Evolutionary conservation across 64 coral and sea anemone genomes (phyloP).

Genomic region (Actinia equina): DNA sequence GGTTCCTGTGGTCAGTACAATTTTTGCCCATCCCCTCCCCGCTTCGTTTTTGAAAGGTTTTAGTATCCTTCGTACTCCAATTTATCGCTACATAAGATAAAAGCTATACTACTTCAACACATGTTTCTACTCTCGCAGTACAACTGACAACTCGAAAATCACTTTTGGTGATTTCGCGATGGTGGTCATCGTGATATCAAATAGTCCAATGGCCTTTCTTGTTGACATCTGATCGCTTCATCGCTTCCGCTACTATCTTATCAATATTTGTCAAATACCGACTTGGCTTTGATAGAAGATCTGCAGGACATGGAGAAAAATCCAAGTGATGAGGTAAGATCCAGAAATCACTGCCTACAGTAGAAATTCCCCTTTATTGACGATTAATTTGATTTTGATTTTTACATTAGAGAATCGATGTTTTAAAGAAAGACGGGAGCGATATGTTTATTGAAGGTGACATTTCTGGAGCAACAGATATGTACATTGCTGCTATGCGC

Average conservation of each 20-base stretch:
- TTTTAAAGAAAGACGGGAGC: background rate
- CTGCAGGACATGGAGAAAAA: background rate
- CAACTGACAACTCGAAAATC: background rate
- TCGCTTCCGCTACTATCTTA: background rate
- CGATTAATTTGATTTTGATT: background rate
- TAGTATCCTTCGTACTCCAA: too few species aligned
- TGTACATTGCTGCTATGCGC: slow-evolving; percentile 11
- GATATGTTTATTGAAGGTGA: slow-evolving; percentile 4
- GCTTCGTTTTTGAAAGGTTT: background rate
- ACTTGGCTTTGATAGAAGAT: background rate
- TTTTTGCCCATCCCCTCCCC: background rate
- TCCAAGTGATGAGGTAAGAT: background rate
- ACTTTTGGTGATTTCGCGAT: too few species aligned
- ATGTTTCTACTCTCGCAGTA: too few species aligned
- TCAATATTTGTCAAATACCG: background rate
- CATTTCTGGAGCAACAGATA: background rate
- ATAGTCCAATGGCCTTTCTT: background rate
- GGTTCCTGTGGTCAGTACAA: slow-evolving; percentile 5
- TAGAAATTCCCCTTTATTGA: background rate
- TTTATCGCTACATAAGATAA: too few species aligned
- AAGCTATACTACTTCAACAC: too few species aligned
- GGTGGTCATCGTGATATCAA: background rate
- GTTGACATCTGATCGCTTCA: slow-evolving; percentile 8
- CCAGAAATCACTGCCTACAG: background rate
- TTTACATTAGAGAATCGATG: background rate